phyloP scores from a whole-genome alignment of 1,140 invertebrate species.

The Zaprionus vittiger region DNA sequence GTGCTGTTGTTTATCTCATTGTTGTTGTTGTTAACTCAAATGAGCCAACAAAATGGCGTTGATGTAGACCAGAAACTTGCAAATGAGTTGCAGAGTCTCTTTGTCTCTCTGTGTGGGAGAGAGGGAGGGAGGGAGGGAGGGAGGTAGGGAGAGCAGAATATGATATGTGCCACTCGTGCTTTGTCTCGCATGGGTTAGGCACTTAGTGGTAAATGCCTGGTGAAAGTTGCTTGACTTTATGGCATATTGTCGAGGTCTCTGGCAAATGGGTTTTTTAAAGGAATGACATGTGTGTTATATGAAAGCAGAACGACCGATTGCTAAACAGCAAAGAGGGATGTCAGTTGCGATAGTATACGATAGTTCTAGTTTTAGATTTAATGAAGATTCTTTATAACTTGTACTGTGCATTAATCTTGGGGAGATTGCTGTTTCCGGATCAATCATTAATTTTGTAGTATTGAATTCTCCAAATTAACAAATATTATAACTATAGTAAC shows the following conservation, averaged over 20 bases:
- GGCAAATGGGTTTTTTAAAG: neutral
- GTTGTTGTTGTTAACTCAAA: constrained; percentile 27
- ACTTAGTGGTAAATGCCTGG: constrained; percentile 5
- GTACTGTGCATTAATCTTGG: no score
- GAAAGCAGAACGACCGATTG: no score
- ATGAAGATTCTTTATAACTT: no score
- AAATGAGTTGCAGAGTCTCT: constrained; percentile 5
- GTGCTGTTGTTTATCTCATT: constrained; percentile 32
- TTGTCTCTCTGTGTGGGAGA: neutral
- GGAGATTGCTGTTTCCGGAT: no score
- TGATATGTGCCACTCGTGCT: neutral
- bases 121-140: neutral
- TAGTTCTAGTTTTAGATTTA: neutral
- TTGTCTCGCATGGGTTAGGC: neutral
- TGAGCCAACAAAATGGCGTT: constrained; percentile 38
- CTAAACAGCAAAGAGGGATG: neutral
- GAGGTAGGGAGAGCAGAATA: neutral
- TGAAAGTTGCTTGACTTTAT: neutral
- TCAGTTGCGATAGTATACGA: neutral
- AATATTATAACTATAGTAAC: no score
- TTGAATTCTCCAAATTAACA: no score
- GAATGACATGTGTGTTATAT: no score
- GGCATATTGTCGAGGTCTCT: constrained; percentile 2
- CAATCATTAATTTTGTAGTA: no score
- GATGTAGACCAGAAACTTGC: constrained; percentile 34